Percentiles rank a stretch among this genome's conserved stretches.
Evolutionary conservation across 1,140 invertebrate species (phyloP).

Genomic region (Cecropterus lyciades): DNA sequence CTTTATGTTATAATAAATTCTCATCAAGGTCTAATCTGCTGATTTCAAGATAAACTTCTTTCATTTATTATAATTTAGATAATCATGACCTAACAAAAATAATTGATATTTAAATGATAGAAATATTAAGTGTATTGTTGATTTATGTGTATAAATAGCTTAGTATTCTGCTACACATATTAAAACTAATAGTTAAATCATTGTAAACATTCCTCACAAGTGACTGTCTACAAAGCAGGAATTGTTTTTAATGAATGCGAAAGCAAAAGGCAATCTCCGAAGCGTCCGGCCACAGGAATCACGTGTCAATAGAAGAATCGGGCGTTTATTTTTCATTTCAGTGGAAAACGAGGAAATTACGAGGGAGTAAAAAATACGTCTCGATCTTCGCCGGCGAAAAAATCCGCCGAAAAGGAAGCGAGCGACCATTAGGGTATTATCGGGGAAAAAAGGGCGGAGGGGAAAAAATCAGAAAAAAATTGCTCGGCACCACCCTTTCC

Average conservation of each 20-base stretch:
- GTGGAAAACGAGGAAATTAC: slow-evolving; percentile 77
- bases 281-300: slow-evolving; percentile 51
- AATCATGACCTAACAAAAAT: too few species aligned
- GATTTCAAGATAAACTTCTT: too few species aligned
- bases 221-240: neutral
- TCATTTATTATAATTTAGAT: too few species aligned
- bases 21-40: too few species aligned
- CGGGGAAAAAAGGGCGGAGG: slow-evolving; percentile 75
- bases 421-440: slow-evolving; percentile 83
- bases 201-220: neutral
- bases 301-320: slow-evolving; percentile 65
- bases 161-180: too few species aligned
- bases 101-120: too few species aligned
- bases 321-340: slow-evolving; percentile 77
- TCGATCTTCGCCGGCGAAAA: slow-evolving; percentile 79
- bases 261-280: slow-evolving; percentile 45
- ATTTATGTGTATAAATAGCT: too few species aligned
- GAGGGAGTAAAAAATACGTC: slow-evolving; percentile 78
- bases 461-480: slow-evolving; percentile 81
- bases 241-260: slow-evolving; percentile 46
- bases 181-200: too few species aligned
- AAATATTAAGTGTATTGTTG: too few species aligned
- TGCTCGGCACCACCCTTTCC: slow-evolving; percentile 76
- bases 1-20: too few species aligned
- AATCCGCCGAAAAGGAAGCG: slow-evolving; percentile 80